Base-by-base conservation (phyloP, 2,113 vertebrate species). In the Ciconia maguari region DNA sequence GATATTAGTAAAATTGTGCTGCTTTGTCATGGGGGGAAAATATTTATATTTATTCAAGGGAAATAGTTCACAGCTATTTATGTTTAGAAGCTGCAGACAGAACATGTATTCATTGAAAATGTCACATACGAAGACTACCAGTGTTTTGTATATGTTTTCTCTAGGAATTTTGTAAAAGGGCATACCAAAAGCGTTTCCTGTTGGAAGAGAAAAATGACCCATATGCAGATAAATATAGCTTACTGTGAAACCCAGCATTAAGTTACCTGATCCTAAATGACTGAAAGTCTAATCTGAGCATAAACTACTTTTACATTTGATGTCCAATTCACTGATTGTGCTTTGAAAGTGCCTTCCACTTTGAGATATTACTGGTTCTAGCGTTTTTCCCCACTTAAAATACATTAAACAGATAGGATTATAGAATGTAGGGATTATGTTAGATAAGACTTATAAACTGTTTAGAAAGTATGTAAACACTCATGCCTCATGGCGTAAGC, bases 341-440 rank as follows among this genome's bases (percentile, higher is more conserved):
- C 91, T 87, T 68, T 64, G 55, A 13, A 84, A 82, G 65, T 38
- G 46, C 86, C 77, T 93, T 94, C 95, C 64, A 69, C 91, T 97
- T 88, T 74, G 91, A 91, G 78, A 75, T 93, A 69, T 21, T 70
- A 62, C 54, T 89, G 38, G 66, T 86, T 96, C 48, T 71, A 88
- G 91, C 3, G 0, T 70, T 93, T 91, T 91, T 80, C 34, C 62
- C 71, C 68, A 20, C 24, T 66, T 74, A 85, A 94, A 96, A 77
- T 95, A 83, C 46, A 91, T 95, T 94, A 90, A 94, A 87, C 82
- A 96, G 93, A 93, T 90, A 94, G 96, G 95, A 97, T 97, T 97
- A 96, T 85, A 75, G 91, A 86, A 93, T 91, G 64, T 42, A 74
- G 87, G 96, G 97, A 97, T 97, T 97, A 97, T 57, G 71, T 55